A percentile compares a stretch with the other conserved stretches of the same genome.
Conservation (phyloP, 2,113 vertebrate genomes). For the Odocoileus hemionus region DNA sequence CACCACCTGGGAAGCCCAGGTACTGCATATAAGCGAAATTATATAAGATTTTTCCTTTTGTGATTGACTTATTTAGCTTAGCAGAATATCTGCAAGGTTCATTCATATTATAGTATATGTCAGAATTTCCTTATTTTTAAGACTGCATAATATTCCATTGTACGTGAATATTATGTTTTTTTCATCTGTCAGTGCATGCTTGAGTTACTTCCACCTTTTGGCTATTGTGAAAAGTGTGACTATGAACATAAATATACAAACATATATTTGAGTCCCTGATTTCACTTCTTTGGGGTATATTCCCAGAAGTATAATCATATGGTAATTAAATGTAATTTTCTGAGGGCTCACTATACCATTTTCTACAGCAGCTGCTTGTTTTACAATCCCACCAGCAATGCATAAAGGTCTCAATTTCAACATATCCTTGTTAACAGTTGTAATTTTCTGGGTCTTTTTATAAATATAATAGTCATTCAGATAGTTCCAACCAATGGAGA, state of each 20-base stretch:
- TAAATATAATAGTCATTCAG: neutral
- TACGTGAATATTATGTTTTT: neutral
- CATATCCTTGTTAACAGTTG: neutral
- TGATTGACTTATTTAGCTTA: neutral
- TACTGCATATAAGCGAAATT: neutral
- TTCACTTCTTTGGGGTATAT: neutral
- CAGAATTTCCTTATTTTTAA: neutral
- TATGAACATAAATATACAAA: neutral
- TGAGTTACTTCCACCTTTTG: neutral
- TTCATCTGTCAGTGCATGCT: neutral
- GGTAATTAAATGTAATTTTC: neutral
- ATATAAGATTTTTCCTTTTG: neutral
- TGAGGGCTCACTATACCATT: neutral
- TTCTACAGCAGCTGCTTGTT: neutral
- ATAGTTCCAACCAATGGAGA: neutral
- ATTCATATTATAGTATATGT: neutral
- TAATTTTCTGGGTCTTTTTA: neutral
- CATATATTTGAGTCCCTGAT: neutral
- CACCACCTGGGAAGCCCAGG: neutral
- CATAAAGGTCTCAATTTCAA: neutral
- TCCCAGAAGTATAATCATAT: neutral
- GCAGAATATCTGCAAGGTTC: neutral
- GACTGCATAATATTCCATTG: neutral
- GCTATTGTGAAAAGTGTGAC: neutral
- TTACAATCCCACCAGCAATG: neutral